These are phyloP conservation scores for Drosophila trapezifrons DNA, from an alignment of 1,140 invertebrate genomes.

Conservation along the genomic window DNA sequence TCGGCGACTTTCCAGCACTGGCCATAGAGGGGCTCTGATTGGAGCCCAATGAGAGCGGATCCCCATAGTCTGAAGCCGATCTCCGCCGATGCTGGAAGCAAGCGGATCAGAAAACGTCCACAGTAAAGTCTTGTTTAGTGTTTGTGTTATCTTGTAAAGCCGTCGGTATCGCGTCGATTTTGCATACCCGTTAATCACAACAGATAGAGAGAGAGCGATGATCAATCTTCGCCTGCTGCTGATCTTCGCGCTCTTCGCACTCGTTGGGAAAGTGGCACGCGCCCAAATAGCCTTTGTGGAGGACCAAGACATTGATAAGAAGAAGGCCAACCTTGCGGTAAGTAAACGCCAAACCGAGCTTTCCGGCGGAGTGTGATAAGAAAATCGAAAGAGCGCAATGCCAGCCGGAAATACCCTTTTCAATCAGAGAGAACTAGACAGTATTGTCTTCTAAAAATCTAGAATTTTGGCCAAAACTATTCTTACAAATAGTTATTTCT, in stretches of 20 bases:
- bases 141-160: slow-evolving; percentile 32
- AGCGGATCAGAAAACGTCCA: slow-evolving; percentile 6
- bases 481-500: not conserved
- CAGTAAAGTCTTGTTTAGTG: slow-evolving; percentile 11
- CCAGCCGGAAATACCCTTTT: slow-evolving; percentile 3
- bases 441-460: not conserved
- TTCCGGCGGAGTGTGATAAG: slow-evolving; percentile 46
- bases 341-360: slow-evolving; percentile 17
- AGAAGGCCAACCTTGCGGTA: slow-evolving; percentile 74
- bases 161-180: slow-evolving; percentile 24
- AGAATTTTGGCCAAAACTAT: not conserved
- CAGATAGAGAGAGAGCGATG: slow-evolving; percentile 39
- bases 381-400: slow-evolving; percentile 3
- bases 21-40: slow-evolving; percentile 1
- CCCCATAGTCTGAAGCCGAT: slow-evolving; percentile 12
- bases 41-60: slow-evolving; percentile 7
- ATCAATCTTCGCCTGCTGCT: slow-evolving; percentile 38
- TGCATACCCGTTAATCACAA: slow-evolving; percentile 42
- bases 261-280: slow-evolving; percentile 27
- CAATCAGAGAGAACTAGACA: not conserved
- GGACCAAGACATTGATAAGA: slow-evolving; percentile 70
- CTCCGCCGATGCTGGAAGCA: slow-evolving; percentile 10
- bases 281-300: slow-evolving; percentile 72
- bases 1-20: slow-evolving; percentile 6
- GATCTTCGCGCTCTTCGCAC: slow-evolving; percentile 31